Conservation (phyloP, 2,888 invertebrate species). For the Tenthredo distinguenda region DNA sequence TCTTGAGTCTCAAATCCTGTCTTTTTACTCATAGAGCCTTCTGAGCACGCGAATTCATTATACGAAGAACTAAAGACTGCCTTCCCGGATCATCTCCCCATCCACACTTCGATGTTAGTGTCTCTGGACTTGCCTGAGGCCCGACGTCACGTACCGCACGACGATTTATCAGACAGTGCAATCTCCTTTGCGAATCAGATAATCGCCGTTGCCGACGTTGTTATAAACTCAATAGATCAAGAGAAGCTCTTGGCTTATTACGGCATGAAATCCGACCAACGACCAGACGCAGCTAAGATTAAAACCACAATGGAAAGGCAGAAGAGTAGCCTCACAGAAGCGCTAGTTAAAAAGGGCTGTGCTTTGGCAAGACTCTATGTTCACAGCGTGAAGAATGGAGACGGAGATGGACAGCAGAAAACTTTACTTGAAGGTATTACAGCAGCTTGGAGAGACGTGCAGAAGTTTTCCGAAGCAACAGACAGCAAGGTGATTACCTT, state of each 20-base stretch:
- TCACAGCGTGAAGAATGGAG: constrained; percentile 69
- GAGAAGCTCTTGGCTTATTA: constrained; percentile 89
- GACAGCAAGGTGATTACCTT: constrained; percentile 85
- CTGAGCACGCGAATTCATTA: constrained; percentile 84
- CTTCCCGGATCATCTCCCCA: constrained; percentile 88
- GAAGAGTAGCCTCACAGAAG: constrained; percentile 89
- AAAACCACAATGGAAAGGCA: constrained; percentile 93
- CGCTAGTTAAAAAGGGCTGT: constrained; percentile 87
- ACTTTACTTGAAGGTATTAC: constrained; percentile 82
- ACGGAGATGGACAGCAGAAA: constrained; percentile 71
- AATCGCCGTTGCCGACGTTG: constrained; percentile 83
- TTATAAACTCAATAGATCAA: constrained; percentile 87
- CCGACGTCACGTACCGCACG: constrained; percentile 78
- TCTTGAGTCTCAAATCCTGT: constrained; percentile 1
- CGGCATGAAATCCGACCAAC: constrained; percentile 92
- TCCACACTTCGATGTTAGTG: constrained; percentile 89
- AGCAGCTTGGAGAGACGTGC: constrained; percentile 84
- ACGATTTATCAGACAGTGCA: constrained; percentile 72
- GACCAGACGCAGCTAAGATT: constrained; percentile 90
- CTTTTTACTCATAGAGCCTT: constrained; percentile 78
- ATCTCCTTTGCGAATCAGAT: constrained; percentile 79
- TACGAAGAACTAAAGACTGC: constrained; percentile 87
- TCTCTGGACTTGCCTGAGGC: constrained; percentile 84
- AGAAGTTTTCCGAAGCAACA: constrained; percentile 89
- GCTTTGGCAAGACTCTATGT: constrained; percentile 84